Conservation (phyloP, 2,888 invertebrate species). For the Prosapia bicincta region DNA sequence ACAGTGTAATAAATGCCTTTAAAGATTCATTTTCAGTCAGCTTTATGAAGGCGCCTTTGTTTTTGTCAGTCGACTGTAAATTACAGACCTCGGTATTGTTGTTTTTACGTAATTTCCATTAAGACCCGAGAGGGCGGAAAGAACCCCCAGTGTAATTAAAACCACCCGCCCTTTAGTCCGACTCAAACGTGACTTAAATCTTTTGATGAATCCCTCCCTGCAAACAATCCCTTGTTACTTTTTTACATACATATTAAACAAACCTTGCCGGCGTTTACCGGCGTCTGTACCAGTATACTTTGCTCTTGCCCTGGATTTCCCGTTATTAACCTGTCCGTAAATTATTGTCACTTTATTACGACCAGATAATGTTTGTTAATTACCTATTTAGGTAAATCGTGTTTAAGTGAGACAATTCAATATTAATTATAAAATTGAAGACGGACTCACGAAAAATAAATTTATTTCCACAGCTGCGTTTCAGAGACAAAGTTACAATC, state of each 20-base stretch:
- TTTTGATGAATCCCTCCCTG: not conserved
- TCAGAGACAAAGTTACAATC: no score
- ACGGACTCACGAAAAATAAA: no score
- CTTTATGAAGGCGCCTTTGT: not conserved
- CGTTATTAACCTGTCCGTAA: no score
- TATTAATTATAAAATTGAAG: no score
- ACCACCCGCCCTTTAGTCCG: not conserved
- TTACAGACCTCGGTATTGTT: not conserved
- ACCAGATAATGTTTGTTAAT: no score
- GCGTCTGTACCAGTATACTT: no score
- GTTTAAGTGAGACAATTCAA: no score
- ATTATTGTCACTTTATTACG: no score
- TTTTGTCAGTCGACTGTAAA: not conserved
- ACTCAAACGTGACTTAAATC: not conserved
- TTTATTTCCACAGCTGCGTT: no score
- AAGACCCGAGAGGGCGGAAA: not conserved
- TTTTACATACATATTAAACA: not conserved
- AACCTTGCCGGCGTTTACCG: not conserved
- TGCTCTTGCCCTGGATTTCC: no score
- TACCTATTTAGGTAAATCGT: no score
- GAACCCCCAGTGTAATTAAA: not conserved
- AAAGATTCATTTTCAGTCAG: not conserved
- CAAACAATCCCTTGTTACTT: not conserved
- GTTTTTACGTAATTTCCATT: not conserved
- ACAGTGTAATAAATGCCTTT: not conserved